These are phyloP conservation scores for Lophura nycthemera DNA, from an alignment of 2,113 vertebrate genomes.

Conservation along the genomic window DNA sequence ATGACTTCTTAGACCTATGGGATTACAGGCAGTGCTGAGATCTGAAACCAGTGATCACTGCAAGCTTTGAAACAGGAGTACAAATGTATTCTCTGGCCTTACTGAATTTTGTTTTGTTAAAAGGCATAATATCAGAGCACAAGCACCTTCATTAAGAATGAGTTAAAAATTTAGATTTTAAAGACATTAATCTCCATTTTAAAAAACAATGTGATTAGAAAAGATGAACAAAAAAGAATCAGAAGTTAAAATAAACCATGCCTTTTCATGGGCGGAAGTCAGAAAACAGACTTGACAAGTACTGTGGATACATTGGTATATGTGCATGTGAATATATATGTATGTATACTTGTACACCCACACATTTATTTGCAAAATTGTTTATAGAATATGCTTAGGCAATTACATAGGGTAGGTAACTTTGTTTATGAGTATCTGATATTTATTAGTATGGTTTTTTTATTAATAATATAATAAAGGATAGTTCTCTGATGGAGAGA, in stretches of 20 bases:
- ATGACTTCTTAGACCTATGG: background rate
- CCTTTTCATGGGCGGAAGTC: background rate
- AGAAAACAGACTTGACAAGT: background rate
- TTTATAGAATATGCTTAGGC: background rate
- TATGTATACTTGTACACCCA: background rate
- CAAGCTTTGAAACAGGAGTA: background rate
- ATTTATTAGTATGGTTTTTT: background rate
- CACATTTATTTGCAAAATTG: accelerated
- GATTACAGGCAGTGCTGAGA: background rate
- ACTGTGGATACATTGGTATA: background rate
- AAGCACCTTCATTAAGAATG: background rate
- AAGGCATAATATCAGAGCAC: background rate
- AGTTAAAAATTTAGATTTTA: background rate
- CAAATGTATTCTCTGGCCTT: background rate
- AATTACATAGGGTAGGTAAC: background rate
- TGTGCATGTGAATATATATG: too few relatives aligned
- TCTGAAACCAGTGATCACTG: background rate
- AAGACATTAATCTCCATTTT: background rate
- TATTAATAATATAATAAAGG: background rate
- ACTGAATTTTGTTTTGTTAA: background rate
- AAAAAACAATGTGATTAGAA: background rate
- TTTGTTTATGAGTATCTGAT: background rate
- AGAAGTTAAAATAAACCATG: background rate
- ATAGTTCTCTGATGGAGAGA: background rate
- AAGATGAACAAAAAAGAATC: background rate